Evolutionary conservation across 2,888 invertebrate genomes (phyloP).

Genomic region (Tubulanus polymorphus): DNA sequence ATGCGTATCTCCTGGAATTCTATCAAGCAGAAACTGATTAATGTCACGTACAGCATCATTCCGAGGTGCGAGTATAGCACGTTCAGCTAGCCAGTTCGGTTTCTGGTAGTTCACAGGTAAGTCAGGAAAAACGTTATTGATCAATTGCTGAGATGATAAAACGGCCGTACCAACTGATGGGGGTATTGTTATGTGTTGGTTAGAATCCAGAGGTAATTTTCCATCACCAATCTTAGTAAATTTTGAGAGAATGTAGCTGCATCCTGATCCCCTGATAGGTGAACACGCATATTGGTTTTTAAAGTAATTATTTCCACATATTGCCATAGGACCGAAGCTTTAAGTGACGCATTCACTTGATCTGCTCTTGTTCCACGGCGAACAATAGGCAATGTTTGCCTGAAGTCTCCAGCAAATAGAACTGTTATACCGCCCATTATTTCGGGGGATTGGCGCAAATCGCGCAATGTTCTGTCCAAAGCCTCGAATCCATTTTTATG

Average conservation of each 20-base stretch:
- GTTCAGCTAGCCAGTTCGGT: conserved; percentile 15
- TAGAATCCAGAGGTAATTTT: conserved; percentile 3
- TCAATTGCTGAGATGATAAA: neutral
- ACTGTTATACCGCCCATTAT: conserved; percentile 14
- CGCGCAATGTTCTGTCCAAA: conserved; percentile 33
- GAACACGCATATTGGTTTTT: conserved; percentile 16
- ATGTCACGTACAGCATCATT: conserved; percentile 16
- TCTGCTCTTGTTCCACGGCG: conserved; percentile 12
- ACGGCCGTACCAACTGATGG: neutral
- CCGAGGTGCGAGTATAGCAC: conserved; percentile 24
- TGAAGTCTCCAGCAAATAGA: conserved; percentile 19
- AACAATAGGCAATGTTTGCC: conserved; percentile 17
- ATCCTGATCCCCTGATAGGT: conserved; percentile 4
- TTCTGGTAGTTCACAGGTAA: neutral
- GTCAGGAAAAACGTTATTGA: neutral
- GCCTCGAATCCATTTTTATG: conserved; percentile 32
- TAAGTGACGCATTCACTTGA: conserved; percentile 19
- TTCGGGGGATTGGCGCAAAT: conserved; percentile 15
- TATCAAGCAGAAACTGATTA: conserved; percentile 12
- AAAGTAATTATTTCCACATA: conserved; percentile 8
- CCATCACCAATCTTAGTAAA: conserved; percentile 12
- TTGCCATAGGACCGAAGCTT: conserved; percentile 16
- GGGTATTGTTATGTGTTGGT: neutral
- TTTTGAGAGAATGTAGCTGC: conserved; percentile 15
- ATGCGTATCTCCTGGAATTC: conserved; percentile 7